Base-by-base conservation (phyloP, 2,888 invertebrate species). In the Polymixis flavicincta region DNA sequence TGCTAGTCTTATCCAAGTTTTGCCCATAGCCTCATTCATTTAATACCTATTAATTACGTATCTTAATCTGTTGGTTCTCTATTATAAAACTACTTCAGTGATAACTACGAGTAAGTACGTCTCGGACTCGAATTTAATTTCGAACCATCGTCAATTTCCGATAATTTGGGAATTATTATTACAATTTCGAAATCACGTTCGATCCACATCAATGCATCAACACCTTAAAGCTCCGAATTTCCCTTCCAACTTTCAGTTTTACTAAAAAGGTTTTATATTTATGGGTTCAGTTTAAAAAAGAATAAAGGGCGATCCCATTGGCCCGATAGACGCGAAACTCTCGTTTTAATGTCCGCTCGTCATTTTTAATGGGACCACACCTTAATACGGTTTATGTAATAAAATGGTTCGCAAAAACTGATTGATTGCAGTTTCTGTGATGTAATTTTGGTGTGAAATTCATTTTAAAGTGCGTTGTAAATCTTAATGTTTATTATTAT, bases 351-450 rank as follows among this genome's bases (percentile, higher is more conserved):
- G 89, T 77, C 76, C 78, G 87, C 88, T 90, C 92, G 91, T 92
- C 92, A 93, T 90, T 90, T 92, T 92, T 92, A 92, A 93, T 91
- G 91, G 89, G 89, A 87, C 84, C 87, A 82, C 82, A 83, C 80
- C 86, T 86, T 86, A 85, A 80, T 87, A 87, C 83, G 80, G 87
- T 87, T 88, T 78, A 76, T 74, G 77, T 74, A 84, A 85, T 85
- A 82, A 82, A 87, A 79, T 82, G 71, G 74, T 82, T 64, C 45
- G 72, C 79, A 80, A 85, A 84, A 87, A 83, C 83, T 86, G 88
- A 90, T 90, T 89, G 87, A 91, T 90, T 86, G 78, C 82, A 60
- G 80, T 74, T 70, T 87, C 80, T 87, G 83, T 89, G 85, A 75
- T 78, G 70, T 79, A 85, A 88, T 85, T 81, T 84, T 83, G 78